Conservation (phyloP, 2,888 invertebrate species). For the Epistrophe eligans region DNA sequence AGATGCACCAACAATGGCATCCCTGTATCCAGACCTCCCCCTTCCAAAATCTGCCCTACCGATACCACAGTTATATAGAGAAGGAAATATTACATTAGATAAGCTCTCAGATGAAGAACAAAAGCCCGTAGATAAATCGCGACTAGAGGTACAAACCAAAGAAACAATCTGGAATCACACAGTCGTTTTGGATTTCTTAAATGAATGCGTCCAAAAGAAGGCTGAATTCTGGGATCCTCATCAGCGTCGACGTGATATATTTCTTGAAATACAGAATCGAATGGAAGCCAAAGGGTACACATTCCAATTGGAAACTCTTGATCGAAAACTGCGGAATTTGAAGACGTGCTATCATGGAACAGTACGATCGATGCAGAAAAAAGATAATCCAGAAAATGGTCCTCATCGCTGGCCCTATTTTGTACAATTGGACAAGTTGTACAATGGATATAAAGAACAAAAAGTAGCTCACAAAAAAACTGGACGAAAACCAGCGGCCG, state of each 20-base stretch:
- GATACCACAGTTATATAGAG: not conserved
- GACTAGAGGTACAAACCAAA: not conserved
- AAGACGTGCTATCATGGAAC: conserved; percentile 20
- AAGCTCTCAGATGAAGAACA: not conserved
- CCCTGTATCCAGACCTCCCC: conserved; percentile 44
- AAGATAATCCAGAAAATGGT: not conserved
- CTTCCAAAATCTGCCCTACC: conserved; percentile 11
- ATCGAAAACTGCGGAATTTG: conserved; percentile 60
- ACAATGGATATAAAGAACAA: not conserved
- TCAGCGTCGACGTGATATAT: conserved; percentile 24
- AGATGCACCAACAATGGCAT: conserved; percentile 65
- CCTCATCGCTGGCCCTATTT: conserved; percentile 53
- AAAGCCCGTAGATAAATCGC: not conserved
- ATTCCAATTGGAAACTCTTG: conserved; percentile 6
- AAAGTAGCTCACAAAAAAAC: not conserved
- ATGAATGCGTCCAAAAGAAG: conserved; percentile 31
- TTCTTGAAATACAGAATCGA: conserved; percentile 27
- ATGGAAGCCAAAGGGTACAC: conserved; percentile 35
- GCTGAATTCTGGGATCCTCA: conserved; percentile 35
- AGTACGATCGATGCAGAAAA: not conserved
- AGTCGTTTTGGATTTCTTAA: conserved; percentile 25
- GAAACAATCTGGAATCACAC: conserved; percentile 31
- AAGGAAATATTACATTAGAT: not conserved
- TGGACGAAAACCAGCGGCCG: not conserved
- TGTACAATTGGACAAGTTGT: conserved; percentile 7